Conservation (phyloP, 1,140 invertebrate genomes). For the Armadillidium nasatum region DNA sequence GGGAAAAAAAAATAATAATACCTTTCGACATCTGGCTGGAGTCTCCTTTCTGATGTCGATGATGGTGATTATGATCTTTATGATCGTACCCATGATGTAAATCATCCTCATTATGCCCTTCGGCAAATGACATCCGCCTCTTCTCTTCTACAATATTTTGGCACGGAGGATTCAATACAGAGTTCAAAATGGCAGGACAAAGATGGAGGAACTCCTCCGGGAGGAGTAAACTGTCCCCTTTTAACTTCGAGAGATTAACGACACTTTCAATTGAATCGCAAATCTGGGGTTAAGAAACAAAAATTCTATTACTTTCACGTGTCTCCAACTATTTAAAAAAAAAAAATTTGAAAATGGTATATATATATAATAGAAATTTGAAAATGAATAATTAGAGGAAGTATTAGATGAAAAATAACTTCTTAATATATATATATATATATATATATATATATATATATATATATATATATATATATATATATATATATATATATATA, state of each 20-base stretch:
- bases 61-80: background rate
- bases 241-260: background rate
- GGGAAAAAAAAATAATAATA: background rate
- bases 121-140: background rate
- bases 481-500: too few species aligned
- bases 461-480: too few species aligned
- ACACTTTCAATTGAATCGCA: background rate
- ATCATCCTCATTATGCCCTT: background rate
- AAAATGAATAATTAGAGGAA: too few species aligned
- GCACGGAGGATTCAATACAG: background rate
- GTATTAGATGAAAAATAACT: too few species aligned
- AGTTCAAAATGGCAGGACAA: background rate
- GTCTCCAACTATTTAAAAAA: too few species aligned
- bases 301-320: too few species aligned
- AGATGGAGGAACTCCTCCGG: background rate
- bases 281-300: too few species aligned
- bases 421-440: too few species aligned
- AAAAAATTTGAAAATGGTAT: too few species aligned
- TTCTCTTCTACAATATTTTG: background rate
- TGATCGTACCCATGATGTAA: background rate
- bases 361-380: too few species aligned
- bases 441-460: too few species aligned
- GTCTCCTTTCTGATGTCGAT: background rate
- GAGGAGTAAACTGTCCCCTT: background rate
- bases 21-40: constrained; percentile 1